Evolutionary conservation across 2,888 invertebrate genomes (phyloP), one percentile per base, ranked within the genome.

Genomic region (Drosophila seclusa): DNA sequence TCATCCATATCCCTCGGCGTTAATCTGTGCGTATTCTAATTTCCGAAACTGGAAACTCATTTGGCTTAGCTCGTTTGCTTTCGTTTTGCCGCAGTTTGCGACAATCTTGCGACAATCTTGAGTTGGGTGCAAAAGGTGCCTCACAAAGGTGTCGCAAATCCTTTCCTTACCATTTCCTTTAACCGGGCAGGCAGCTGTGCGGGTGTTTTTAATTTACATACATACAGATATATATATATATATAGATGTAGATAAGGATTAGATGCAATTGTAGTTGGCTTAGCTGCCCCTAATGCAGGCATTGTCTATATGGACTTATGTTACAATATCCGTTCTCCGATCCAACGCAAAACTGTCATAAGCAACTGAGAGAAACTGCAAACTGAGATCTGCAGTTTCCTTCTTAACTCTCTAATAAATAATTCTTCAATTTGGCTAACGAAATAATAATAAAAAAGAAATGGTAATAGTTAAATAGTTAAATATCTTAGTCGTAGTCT

Each of bases 81-180:
- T 84, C 82, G 55, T 70, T 87, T 87, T 83, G 83, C 78, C 62
- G 50, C 75, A 66, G 70, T 34, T 45, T 57, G 59, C 61, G 64
- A 83, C 76, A 86, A 83, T 70, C 71, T 84, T 73, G 76, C 78
- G 73, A 75, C 70, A 68, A 54, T 79, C 80, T 66, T 32, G 52
- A 32, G 50, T 49, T 38, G 54, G 24, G 38, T 16, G 50, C 24
- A 45, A 52, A 54, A 45, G 34, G 21, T 54, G 42, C 48, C 55
- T 29, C 16, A 2, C 4, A 64, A 78, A 82, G 75, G 78, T 81
- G 81, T 68, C 65, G 57, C 36, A 70, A 82, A 88, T 88, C 82
- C 78, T 54, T 63, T 66, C 27, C 31, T 36, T 42, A 24, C 38
- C 21, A n/a, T 42, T 52, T 59, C 49, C 18, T 11, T 45, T 36